Conservation (phyloP, 2,797 vertebrate species). For the Propithecus perrieri region DNA sequence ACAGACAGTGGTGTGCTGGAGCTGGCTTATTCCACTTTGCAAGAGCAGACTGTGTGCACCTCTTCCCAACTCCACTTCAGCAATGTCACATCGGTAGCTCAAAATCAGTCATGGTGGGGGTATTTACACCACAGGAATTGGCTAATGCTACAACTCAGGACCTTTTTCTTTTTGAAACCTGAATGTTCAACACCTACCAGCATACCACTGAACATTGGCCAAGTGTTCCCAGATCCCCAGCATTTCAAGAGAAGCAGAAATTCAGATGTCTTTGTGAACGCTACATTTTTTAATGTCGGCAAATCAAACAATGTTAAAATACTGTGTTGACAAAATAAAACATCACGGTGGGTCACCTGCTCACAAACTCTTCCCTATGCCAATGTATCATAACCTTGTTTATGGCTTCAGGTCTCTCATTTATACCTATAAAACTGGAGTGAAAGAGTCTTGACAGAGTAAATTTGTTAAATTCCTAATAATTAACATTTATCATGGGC, state of each 20-base stretch:
- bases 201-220: not conserved
- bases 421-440: not conserved
- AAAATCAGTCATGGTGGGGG: not conserved
- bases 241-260: conserved; percentile 38
- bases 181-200: not conserved
- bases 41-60: not conserved
- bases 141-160: not conserved
- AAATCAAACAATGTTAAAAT: conserved; percentile 35
- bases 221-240: not conserved
- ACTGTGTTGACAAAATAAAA: not conserved
- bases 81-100: not conserved
- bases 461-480: conserved; percentile 5
- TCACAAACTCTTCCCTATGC: not conserved
- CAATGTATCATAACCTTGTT: not conserved
- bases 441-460: not conserved
- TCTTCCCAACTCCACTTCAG: not conserved
- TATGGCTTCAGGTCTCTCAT: not conserved
- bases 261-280: not conserved
- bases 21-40: not conserved
- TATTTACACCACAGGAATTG: not conserved
- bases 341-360: not conserved
- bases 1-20: not conserved
- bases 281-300: not conserved
- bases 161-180: not conserved
- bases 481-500: conserved; percentile 29